Evolutionary conservation across 1,140 invertebrate genomes (phyloP), one percentile per base, ranked within the genome.

Genomic region (Stegodyphus dumicola): DNA sequence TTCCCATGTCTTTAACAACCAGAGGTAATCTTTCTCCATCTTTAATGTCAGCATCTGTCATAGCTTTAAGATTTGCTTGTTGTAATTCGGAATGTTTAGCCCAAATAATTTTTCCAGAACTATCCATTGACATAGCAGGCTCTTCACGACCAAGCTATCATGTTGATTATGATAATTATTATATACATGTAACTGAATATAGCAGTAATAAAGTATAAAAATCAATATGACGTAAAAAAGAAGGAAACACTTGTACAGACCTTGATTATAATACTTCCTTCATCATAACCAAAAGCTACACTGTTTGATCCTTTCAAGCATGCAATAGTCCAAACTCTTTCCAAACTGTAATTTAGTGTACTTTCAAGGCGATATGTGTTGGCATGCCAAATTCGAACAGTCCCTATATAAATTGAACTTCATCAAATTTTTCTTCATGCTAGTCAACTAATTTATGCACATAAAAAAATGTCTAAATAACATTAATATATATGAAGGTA

Each of bases 71-170:
- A 91, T 99, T 99, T 4, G 97, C 98, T 90, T 99, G 98, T 90
- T 99, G 98, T 88, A 99, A 94, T 92, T 99, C 98, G 0, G 96
- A 98, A 90, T 99, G 98, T 88, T 95, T 95, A 0, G 98, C 98
- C 97, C 97, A 99, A 65, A 99, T 95, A 70, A 99, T 99, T 92
- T 99, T 99, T 73, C 98, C 98, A 88, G 95, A 95, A 0, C 95
- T 94, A 91, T 99, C 99, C 99, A 99, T 99, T 0, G 98, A 99
- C 88, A 99, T 97, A 0, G 98, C 98, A 4, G 99, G 99, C 89
- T 99, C 98, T 90, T 99, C 99, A 56, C 98, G 93, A 7, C 99
- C 99, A 11, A 99, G 94, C 91, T 92, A 87, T 60, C 9, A 60
- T 10, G 56, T 9, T 2, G 1, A 60, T 33, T 33, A 33, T 33